These are phyloP conservation scores for Cryptocephalus primarius DNA, from an alignment of 2,888 invertebrate species.

Conservation along the genomic window DNA sequence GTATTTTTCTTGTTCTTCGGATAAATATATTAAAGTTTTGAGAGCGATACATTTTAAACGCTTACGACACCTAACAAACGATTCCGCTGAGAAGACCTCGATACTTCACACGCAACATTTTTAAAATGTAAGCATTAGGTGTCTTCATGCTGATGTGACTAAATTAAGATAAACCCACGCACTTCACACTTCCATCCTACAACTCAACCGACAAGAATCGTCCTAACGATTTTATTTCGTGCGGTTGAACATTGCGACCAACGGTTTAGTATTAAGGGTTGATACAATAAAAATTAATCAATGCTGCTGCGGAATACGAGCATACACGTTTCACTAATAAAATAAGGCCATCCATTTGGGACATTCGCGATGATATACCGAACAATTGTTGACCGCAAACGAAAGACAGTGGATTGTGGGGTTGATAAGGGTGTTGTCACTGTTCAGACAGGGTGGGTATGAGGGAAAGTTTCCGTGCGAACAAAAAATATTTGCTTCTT, in stretches of 20 bases:
- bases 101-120: no score
- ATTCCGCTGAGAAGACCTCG: no score
- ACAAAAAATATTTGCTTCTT: conserved; percentile 1
- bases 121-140: no score
- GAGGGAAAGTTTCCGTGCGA: conserved; percentile 1
- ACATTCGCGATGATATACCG: conserved; percentile 22
- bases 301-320: conserved; percentile 1
- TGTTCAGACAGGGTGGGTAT: conserved; percentile 1
- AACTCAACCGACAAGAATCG: no score
- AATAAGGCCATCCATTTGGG: conserved; percentile 24
- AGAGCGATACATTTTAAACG: no score
- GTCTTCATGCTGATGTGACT: no score
- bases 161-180: no score
- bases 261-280: conserved; percentile 1
- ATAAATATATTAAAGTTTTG: no score
- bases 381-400: conserved; percentile 24
- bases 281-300: conserved; percentile 6
- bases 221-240: no score
- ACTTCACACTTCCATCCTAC: no score
- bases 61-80: no score
- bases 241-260: background rate
- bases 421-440: conserved; percentile 12
- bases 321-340: conserved; percentile 18
- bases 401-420: conserved; percentile 12
- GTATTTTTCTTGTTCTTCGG: no score